Evolutionary conservation across 2,797 vertebrate genomes (phyloP).

Genomic region (Rhadinocentrus ornatus): DNA sequence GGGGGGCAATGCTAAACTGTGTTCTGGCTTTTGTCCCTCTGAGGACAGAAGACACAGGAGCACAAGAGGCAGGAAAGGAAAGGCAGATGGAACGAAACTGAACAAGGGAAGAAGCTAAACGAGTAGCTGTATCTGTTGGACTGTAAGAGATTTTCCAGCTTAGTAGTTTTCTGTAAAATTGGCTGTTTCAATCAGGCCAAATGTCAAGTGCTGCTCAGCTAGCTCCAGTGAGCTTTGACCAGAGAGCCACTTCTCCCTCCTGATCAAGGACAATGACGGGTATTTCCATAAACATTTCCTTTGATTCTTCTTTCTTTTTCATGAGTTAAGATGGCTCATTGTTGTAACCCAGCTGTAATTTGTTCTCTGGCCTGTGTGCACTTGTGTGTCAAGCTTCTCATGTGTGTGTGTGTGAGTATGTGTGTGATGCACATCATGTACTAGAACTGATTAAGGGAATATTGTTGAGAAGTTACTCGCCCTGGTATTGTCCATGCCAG

Average conservation of each 20-base stretch:
- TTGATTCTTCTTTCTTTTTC: slow-evolving; percentile 56
- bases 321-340: slow-evolving; percentile 67
- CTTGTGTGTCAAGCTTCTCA: slow-evolving; percentile 78
- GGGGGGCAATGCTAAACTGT: slow-evolving; percentile 31
- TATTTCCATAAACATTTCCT: slow-evolving; percentile 75
- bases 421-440: slow-evolving; percentile 73
- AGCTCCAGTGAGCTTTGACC: slow-evolving; percentile 69
- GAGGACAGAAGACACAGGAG: slow-evolving; percentile 50
- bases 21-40: slow-evolving; percentile 54
- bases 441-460: slow-evolving; percentile 79
- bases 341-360: slow-evolving; percentile 78
- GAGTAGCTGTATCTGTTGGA: slow-evolving; percentile 55
- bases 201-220: slow-evolving; percentile 83
- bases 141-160: slow-evolving; percentile 73
- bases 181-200: slow-evolving; percentile 83
- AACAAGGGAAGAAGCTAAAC: slow-evolving; percentile 49
- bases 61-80: slow-evolving; percentile 52
- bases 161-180: slow-evolving; percentile 74
- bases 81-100: slow-evolving; percentile 43
- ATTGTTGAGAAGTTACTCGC: slow-evolving; percentile 73
- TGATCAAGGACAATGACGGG: slow-evolving; percentile 74
- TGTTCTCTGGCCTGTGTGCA: slow-evolving; percentile 74
- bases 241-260: slow-evolving; percentile 72
- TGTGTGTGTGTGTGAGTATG: slow-evolving; percentile 57
- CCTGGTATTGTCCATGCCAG: slow-evolving; percentile 74